A percentile compares a stretch with the other conserved stretches of the same genome.
phyloP scores from a whole-genome alignment of 2,888 invertebrate genomes.

The Oscheius myriophilus region DNA sequence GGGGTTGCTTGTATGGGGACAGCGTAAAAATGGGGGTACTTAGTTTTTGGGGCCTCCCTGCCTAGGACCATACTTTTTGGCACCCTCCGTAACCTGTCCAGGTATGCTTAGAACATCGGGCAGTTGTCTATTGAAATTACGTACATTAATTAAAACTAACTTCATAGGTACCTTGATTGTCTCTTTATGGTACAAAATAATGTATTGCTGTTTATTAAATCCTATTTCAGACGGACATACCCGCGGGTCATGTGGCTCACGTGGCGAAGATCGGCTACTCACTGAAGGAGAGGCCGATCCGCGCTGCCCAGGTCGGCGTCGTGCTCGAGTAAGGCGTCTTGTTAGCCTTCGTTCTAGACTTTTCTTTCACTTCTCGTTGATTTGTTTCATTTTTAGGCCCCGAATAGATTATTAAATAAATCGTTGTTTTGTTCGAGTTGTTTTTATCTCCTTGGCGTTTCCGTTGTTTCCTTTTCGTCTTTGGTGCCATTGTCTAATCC shows the following conservation, averaged over 20 bases:
- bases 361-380: neutral
- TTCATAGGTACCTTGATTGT: too few species aligned
- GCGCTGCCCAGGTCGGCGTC: conserved; percentile 96
- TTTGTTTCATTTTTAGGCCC: neutral
- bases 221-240: conserved; percentile 12
- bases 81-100: too few species aligned
- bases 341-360: neutral
- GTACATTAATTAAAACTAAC: too few species aligned
- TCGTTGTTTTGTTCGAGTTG: too few species aligned
- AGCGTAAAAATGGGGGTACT: too few species aligned
- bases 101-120: too few species aligned
- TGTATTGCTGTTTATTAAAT: conserved; percentile 10
- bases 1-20: too few species aligned
- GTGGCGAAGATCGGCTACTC: conserved; percentile 96
- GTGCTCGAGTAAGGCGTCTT: conserved; percentile 54
- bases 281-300: conserved; percentile 88
- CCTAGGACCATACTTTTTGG: too few species aligned
- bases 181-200: too few species aligned
- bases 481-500: neutral
- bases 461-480: neutral
- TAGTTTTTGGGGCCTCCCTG: too few species aligned
- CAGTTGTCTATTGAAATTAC: too few species aligned
- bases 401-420: neutral
- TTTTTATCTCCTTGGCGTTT: neutral
- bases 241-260: conserved; percentile 85